These are phyloP conservation scores for Vireo altiloquus DNA, from an alignment of 2,113 vertebrate genomes.

Conservation along the genomic window DNA sequence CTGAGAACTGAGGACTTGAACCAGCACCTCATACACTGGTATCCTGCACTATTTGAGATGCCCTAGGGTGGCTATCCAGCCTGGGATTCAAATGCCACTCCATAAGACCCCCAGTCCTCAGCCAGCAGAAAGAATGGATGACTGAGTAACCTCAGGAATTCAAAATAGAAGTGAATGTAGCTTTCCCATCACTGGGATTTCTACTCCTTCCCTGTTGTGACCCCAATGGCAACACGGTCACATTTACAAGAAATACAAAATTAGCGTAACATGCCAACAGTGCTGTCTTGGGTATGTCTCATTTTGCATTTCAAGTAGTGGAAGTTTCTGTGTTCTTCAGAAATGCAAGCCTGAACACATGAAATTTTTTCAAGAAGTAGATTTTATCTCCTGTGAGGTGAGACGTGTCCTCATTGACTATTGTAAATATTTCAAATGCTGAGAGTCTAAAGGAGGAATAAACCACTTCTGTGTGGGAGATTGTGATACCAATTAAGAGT, in stretches of 20 bases:
- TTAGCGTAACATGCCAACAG: neutral
- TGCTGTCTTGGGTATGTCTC: neutral
- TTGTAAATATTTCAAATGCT: slow-evolving; percentile 37
- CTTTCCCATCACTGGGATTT: neutral
- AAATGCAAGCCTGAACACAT: neutral
- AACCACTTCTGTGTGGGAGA: neutral
- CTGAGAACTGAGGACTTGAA: neutral
- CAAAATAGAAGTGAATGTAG: neutral
- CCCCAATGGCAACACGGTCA: neutral
- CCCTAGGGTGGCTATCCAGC: no score
- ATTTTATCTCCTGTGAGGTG: neutral
- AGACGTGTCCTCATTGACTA: neutral
- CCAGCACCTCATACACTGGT: no score
- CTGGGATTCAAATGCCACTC: no score
- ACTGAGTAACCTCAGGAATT: neutral
- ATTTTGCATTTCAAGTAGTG: neutral
- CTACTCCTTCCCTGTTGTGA: neutral
- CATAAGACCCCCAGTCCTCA: no score
- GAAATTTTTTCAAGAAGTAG: neutral
- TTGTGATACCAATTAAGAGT: slow-evolving; percentile 30
- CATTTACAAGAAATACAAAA: neutral
- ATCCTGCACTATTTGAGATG: no score
- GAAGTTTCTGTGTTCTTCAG: neutral
- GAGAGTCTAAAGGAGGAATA: neutral
- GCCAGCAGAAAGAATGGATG: neutral